These are phyloP conservation scores for Eupeodes luniger DNA, from an alignment of 2,888 invertebrate genomes.

Conservation along the genomic window DNA sequence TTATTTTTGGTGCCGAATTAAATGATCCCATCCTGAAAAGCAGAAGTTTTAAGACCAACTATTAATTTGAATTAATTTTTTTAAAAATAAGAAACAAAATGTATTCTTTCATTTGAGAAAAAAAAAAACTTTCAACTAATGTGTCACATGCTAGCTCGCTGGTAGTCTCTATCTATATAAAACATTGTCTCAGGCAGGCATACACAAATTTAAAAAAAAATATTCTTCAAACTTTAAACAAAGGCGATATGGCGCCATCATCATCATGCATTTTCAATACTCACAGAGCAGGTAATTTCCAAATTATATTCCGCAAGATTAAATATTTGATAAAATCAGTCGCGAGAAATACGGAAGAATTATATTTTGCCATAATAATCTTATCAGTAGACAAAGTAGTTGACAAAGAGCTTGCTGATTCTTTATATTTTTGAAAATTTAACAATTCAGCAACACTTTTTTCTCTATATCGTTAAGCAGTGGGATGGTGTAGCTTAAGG, in stretches of 20 bases:
- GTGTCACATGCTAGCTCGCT: conserved; percentile 13
- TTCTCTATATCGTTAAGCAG: no score
- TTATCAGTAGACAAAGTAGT: conserved; percentile 38
- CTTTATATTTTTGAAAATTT: not conserved
- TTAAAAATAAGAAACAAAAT: not conserved
- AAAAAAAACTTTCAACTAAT: conserved; percentile 22
- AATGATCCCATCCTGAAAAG: conserved; percentile 89
- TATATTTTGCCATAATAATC: conserved; percentile 60
- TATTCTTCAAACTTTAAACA: not conserved
- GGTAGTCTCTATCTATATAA: not conserved
- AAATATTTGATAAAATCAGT: conserved; percentile 73
- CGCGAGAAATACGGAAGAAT: conserved; percentile 47
- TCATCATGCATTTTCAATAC: conserved; percentile 74
- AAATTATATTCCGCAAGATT: conserved; percentile 81
- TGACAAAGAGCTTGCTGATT: not conserved
- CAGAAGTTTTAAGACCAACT: conserved; percentile 62
- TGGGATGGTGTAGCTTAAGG: no score
- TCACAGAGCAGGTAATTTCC: conserved; percentile 81
- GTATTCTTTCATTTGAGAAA: conserved; percentile 7
- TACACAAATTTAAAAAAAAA: not conserved
- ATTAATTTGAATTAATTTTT: not conserved
- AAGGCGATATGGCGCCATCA: not conserved
- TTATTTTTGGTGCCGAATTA: conserved; percentile 88
- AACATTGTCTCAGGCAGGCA: not conserved
- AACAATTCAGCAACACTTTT: not conserved